Percentiles rank a stretch among this genome's conserved stretches.
Evolutionary conservation across 2,113 vertebrate species (phyloP).

Genomic region (Crotalus horridus): DNA sequence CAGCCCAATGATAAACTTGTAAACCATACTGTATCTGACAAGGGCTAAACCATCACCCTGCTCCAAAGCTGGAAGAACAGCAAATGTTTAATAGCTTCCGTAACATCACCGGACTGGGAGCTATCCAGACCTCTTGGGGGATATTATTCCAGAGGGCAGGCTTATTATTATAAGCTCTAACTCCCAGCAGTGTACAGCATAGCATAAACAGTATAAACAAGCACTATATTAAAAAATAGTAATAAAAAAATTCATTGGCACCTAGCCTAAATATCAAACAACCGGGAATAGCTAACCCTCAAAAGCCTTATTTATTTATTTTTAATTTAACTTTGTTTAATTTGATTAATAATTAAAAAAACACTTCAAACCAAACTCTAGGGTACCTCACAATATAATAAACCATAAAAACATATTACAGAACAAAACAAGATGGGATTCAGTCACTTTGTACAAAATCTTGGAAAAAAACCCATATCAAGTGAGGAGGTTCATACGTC

Average conservation of each 20-base stretch:
- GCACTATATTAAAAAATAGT: neutral
- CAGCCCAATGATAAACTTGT: neutral
- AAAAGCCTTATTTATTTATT: neutral
- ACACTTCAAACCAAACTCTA: neutral
- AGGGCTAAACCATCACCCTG: neutral
- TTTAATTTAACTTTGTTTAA: neutral
- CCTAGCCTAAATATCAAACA: neutral
- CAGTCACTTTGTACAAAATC: neutral
- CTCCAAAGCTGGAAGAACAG: neutral
- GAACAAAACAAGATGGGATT: neutral
- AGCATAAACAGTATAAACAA: neutral
- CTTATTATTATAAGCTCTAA: neutral
- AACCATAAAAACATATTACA: neutral
- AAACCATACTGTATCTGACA: neutral
- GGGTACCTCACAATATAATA: neutral
- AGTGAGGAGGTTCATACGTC: neutral
- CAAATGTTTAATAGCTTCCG: neutral
- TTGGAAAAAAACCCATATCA: neutral
- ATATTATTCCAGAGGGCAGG: neutral
- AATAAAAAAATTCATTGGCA: neutral
- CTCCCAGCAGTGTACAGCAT: neutral
- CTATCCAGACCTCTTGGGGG: neutral
- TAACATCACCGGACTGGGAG: neutral
- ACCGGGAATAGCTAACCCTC: neutral
- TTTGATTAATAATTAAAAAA: neutral